Evolutionary conservation across 53 echinoderm and acorn worm species (phyloP).

Genomic region (Henricia sp.): DNA sequence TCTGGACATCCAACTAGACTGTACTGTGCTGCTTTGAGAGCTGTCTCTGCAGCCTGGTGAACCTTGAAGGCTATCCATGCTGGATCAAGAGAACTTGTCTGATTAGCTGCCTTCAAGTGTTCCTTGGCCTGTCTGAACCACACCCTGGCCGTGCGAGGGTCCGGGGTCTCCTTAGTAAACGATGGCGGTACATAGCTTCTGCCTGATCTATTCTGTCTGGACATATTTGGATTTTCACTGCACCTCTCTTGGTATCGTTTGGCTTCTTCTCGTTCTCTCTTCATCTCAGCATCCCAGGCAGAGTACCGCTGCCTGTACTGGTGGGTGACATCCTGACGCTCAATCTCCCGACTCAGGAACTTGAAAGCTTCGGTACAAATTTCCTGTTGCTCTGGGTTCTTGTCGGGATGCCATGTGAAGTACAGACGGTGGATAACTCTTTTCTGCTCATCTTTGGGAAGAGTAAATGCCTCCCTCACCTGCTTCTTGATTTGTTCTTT

Average conservation of each 20-base stretch:
- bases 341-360: conserved; percentile 57
- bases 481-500: conserved; percentile 26
- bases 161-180: conserved; percentile 2
- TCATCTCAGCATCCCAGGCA: conserved; percentile 23
- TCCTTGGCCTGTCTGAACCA: conserved; percentile 60
- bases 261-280: conserved; percentile 33
- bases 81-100: not conserved
- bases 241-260: conserved; percentile 3
- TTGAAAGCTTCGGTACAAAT: conserved; percentile 67
- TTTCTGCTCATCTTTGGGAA: conserved; percentile 55
- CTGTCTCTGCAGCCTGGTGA: conserved; percentile 53
- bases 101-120: conserved; percentile 40
- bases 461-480: conserved; percentile 40
- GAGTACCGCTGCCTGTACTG: conserved; percentile 12
- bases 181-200: conserved; percentile 14
- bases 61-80: conserved; percentile 43
- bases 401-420: conserved; percentile 79
- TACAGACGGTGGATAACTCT: conserved; percentile 60
- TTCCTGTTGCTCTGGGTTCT: conserved; percentile 57
- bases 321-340: not conserved
- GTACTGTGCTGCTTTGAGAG: conserved; percentile 53
- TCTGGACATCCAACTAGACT: conserved; percentile 8
- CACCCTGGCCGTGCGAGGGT: conserved; percentile 11
- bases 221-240: not conserved
- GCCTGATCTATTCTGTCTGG: not conserved